Conservation (phyloP, 2,113 vertebrate genomes). For the Elachura formosa region DNA sequence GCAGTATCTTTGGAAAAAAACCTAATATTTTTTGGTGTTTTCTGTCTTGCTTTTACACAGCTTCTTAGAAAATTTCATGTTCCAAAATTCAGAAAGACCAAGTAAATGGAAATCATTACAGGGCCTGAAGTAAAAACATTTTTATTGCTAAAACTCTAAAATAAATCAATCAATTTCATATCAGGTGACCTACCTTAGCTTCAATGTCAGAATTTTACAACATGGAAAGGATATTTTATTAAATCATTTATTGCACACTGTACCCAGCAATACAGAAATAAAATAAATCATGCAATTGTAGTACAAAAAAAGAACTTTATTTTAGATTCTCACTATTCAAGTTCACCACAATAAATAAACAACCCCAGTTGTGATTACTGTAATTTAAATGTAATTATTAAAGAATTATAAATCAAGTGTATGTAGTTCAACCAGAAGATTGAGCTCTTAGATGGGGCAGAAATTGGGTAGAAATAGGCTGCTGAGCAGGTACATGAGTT, state of each 20-base stretch:
- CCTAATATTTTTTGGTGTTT: not conserved
- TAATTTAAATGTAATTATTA: not conserved
- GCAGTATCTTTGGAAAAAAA: not conserved
- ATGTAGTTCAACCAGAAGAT: not conserved
- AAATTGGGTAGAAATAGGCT: not conserved
- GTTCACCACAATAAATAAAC: not conserved
- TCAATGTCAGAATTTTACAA: not conserved
- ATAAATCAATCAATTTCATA: not conserved
- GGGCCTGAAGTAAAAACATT: not conserved
- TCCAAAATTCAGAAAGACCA: not conserved
- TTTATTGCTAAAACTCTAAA: not conserved
- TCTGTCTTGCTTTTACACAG: not conserved
- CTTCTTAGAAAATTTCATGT: not conserved
- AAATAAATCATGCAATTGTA: not conserved
- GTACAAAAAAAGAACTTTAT: not conserved
- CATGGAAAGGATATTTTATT: not conserved
- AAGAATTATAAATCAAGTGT: not conserved
- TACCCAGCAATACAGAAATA: not conserved
- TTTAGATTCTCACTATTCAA: not conserved
- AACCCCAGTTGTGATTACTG: not conserved
- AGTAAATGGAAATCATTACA: not conserved
- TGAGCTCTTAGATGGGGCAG: not conserved
- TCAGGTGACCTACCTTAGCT: not conserved
- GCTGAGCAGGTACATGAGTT: not conserved
- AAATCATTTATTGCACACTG: not conserved